phyloP scores from a whole-genome alignment of 2,888 invertebrate genomes.

The Coelinius sp. region DNA sequence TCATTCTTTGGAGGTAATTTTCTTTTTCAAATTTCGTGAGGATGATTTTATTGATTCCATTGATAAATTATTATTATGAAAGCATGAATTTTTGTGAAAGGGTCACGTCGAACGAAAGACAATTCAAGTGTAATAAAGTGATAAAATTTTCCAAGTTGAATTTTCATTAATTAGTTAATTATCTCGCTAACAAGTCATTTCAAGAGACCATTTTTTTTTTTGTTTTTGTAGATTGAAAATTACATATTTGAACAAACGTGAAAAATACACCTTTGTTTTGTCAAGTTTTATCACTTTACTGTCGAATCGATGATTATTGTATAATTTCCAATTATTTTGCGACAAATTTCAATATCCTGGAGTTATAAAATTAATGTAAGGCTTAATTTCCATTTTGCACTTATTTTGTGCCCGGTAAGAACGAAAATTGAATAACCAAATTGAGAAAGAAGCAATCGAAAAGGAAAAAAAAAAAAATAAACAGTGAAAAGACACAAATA shows the following conservation, averaged over 20 bases:
- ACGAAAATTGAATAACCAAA: slow-evolving; percentile 24
- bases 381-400: slow-evolving; percentile 4
- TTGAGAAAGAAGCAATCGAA: slow-evolving; percentile 33
- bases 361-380: slow-evolving; percentile 35
- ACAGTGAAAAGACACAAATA: slow-evolving; percentile 65
- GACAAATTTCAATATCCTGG: too few species aligned
- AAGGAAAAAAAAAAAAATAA: slow-evolving; percentile 60
- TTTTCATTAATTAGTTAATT: too few species aligned
- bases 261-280: background rate
- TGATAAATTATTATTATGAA: slow-evolving; percentile 39
- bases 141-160: too few species aligned
- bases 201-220: background rate
- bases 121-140: too few species aligned
- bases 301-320: background rate
- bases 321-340: background rate
- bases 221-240: background rate
- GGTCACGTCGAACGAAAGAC: too few species aligned
- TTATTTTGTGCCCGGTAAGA: slow-evolving; percentile 9
- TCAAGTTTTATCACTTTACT: background rate
- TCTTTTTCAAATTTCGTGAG: slow-evolving; percentile 13
- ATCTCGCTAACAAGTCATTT: too few species aligned
- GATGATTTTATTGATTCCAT: slow-evolving; percentile 5
- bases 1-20: slow-evolving; percentile 14
- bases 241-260: background rate
- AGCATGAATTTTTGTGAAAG: background rate